These are phyloP conservation scores for Mola mola DNA, from an alignment of 2,113 vertebrate species.

Conservation along the genomic window DNA sequence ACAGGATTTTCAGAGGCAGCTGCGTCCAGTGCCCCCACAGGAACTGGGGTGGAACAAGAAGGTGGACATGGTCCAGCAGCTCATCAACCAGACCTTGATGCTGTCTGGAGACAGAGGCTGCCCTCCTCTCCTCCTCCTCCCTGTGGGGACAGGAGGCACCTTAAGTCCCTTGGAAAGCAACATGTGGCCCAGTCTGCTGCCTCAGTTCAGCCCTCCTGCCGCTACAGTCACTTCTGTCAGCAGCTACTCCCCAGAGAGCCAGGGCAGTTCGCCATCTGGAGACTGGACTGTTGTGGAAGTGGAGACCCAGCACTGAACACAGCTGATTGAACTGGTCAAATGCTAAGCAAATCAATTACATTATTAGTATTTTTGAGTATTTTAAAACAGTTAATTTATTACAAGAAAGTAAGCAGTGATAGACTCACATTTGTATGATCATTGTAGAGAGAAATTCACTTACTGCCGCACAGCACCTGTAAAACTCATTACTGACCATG, in stretches of 20 bases:
- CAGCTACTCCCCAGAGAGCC: constrained; percentile 89
- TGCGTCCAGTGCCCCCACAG: constrained; percentile 67
- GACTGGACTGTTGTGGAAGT: constrained; percentile 94
- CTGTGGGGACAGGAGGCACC: constrained; percentile 77
- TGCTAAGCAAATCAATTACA: too few relatives aligned
- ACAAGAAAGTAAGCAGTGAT: too few relatives aligned
- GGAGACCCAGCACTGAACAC: constrained; percentile 92
- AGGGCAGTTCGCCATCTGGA: constrained; percentile 86
- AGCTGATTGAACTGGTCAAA: too few relatives aligned
- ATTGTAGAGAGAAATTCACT: too few relatives aligned
- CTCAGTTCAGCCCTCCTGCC: constrained; percentile 87
- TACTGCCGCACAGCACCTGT: too few relatives aligned
- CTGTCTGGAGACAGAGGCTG: constrained; percentile 78
- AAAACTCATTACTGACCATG: too few relatives aligned
- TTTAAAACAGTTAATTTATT: too few relatives aligned
- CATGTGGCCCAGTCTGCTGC: constrained; percentile 88
- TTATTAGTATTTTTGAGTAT: too few relatives aligned
- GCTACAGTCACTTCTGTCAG: constrained; percentile 92
- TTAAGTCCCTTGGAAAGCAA: constrained; percentile 86
- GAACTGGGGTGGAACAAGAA: constrained; percentile 82
- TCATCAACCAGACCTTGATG: constrained; percentile 88
- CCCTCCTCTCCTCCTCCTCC: constrained; percentile 75
- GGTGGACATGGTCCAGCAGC: constrained; percentile 88
- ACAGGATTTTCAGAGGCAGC: constrained; percentile 49
- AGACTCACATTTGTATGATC: too few relatives aligned